These are phyloP conservation scores for Chrysemys picta DNA, from an alignment of 2,113 vertebrate genomes.

Conservation along the genomic window DNA sequence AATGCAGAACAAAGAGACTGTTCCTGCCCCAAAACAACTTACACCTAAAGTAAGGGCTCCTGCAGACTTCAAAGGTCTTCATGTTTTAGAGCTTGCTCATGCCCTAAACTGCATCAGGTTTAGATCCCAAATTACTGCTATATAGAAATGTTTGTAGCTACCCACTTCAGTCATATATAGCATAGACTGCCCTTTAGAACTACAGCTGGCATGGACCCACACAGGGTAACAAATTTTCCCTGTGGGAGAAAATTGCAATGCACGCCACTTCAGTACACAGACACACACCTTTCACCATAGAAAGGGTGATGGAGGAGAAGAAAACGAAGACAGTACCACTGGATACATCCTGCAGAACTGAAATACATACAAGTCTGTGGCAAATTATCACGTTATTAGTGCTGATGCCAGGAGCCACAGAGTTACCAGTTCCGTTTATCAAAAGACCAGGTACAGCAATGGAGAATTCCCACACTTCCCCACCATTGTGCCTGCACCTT, in stretches of 20 bases:
- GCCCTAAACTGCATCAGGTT: fast-evolving
- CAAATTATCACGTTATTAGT: not conserved
- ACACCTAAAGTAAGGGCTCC: not conserved
- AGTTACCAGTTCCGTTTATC: too few species aligned
- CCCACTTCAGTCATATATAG: not conserved
- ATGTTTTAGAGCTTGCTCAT: not conserved
- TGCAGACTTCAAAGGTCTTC: not conserved
- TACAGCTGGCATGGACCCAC: not conserved
- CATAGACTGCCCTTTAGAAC: not conserved
- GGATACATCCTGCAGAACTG: not conserved
- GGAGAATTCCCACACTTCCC: not conserved
- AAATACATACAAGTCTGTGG: fast-evolving
- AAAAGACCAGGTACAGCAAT: not conserved
- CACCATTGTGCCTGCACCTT: not conserved
- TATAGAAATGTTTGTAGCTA: not conserved
- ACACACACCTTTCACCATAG: not conserved
- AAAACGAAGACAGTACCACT: not conserved
- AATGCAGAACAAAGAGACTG: not conserved
- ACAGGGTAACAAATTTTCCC: not conserved
- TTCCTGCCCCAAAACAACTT: not conserved
- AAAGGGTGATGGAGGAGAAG: not conserved
- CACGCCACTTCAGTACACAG: not conserved
- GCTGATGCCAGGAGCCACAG: not conserved
- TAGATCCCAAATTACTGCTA: not conserved
- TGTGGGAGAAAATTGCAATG: not conserved